These are phyloP conservation scores for Lutraria rhynchaena DNA, from an alignment of 1,140 invertebrate genomes.

Conservation along the genomic window DNA sequence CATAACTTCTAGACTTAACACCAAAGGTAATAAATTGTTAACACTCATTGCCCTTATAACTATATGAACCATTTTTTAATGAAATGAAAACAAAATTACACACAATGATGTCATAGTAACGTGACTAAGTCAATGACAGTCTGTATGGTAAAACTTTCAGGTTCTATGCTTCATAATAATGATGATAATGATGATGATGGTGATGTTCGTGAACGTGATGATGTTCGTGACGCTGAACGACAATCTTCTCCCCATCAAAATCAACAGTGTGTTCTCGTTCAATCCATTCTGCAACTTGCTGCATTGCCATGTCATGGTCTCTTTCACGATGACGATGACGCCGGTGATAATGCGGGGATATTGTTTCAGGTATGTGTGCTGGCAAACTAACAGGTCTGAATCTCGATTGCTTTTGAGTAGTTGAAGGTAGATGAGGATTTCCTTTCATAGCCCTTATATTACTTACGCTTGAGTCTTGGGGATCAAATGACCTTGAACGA, in stretches of 20 bases:
- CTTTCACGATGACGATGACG: conserved; percentile 86
- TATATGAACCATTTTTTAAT: too few relatives aligned
- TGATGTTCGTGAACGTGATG: conserved; percentile 91
- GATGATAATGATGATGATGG: conserved; percentile 91
- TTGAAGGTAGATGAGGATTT: conserved; percentile 44
- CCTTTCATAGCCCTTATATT: conserved; percentile 58
- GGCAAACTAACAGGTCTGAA: conserved; percentile 75
- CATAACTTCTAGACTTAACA: too few relatives aligned
- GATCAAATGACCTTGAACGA: conserved; percentile 77
- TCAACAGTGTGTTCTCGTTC: conserved; percentile 79
- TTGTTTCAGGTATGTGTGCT: conserved; percentile 71
- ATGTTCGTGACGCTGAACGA: conserved; percentile 84
- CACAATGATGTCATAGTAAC: too few relatives aligned
- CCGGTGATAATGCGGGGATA: conserved; percentile 84
- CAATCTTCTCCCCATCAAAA: conserved; percentile 69
- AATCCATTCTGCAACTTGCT: conserved; percentile 84
- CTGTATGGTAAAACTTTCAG: too few relatives aligned
- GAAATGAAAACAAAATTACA: too few relatives aligned
- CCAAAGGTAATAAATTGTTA: too few relatives aligned
- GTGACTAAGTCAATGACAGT: too few relatives aligned
- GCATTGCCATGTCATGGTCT: conserved; percentile 88
- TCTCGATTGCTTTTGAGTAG: conserved; percentile 63
- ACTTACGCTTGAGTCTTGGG: conserved; percentile 66
- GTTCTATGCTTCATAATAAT: conserved; percentile 84
- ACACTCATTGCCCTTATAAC: too few relatives aligned